Conservation (phyloP, 1,140 invertebrate genomes). For the Papilio glaucus region DNA sequence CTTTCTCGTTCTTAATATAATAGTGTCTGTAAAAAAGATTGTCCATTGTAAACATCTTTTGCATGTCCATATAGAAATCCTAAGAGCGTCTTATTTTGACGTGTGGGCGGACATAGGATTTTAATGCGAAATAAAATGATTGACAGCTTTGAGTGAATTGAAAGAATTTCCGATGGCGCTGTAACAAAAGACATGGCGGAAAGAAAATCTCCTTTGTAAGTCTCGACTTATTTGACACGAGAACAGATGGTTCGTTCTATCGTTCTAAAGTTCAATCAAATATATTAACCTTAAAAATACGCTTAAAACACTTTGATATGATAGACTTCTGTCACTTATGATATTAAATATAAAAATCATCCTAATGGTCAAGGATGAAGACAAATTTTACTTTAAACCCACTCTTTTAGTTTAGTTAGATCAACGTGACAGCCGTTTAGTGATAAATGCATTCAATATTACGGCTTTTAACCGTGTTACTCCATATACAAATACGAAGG, state of each 20-base stretch:
- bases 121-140: slow-evolving; percentile 60
- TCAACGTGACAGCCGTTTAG: neutral
- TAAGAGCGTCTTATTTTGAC: slow-evolving; percentile 52
- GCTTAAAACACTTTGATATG: neutral
- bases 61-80: slow-evolving; percentile 39
- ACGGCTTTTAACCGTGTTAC: too few relatives aligned
- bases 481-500: too few relatives aligned
- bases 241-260: slow-evolving; percentile 18
- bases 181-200: slow-evolving; percentile 46
- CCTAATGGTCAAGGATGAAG: neutral
- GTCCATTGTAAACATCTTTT: neutral
- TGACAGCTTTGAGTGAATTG: slow-evolving; percentile 61
- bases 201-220: slow-evolving; percentile 23
- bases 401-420: neutral
- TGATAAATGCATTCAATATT: too few relatives aligned
- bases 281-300: neutral
- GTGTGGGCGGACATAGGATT: slow-evolving; percentile 62
- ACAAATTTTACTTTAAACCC: neutral
- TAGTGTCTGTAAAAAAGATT: neutral
- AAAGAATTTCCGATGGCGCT: slow-evolving; percentile 41
- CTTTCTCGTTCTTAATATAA: too few relatives aligned
- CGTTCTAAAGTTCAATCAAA: neutral
- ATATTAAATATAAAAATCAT: slow-evolving; percentile 30
- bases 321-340: slow-evolving; percentile 4
- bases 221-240: slow-evolving; percentile 2